phyloP scores from a whole-genome alignment of 2,797 vertebrate genomes.

The Megalops cyprinoides region DNA sequence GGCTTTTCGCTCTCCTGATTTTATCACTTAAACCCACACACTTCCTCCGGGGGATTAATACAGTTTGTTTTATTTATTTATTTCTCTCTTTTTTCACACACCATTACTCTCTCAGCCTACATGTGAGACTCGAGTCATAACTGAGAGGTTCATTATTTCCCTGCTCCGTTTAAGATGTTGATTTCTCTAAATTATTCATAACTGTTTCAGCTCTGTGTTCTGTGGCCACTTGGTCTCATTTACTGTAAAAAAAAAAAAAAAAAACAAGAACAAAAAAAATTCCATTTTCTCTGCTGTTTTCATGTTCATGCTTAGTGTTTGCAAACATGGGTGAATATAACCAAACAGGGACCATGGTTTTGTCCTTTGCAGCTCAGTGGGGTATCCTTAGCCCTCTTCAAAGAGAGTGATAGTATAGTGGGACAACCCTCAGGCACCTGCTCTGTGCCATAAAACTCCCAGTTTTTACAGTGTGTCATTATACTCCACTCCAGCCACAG shows the following conservation, averaged over 20 bases:
- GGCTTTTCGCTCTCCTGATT: neutral
- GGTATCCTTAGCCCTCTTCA: neutral
- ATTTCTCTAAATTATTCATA: conserved; percentile 22
- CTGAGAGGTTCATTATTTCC: neutral
- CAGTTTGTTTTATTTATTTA: neutral
- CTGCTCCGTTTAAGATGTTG: neutral
- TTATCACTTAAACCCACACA: neutral
- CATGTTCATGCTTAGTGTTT: neutral
- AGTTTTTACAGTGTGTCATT: too few relatives aligned
- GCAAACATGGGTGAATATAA: neutral
- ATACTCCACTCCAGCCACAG: too few relatives aligned
- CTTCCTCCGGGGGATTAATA: neutral
- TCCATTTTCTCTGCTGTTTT: neutral
- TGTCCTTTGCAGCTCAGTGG: too few relatives aligned
- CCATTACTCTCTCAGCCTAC: neutral
- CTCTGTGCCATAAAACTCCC: too few relatives aligned
- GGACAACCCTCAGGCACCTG: neutral
- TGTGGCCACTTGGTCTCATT: neutral
- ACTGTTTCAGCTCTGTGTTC: neutral
- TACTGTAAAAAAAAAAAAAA: too few relatives aligned
- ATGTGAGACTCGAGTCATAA: neutral
- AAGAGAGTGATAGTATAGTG: neutral
- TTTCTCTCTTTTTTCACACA: neutral
- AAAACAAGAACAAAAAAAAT: too few relatives aligned
- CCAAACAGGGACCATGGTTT: neutral